These are phyloP conservation scores for Camponotus fellah DNA, from an alignment of 2,888 invertebrate species.

Conservation along the genomic window DNA sequence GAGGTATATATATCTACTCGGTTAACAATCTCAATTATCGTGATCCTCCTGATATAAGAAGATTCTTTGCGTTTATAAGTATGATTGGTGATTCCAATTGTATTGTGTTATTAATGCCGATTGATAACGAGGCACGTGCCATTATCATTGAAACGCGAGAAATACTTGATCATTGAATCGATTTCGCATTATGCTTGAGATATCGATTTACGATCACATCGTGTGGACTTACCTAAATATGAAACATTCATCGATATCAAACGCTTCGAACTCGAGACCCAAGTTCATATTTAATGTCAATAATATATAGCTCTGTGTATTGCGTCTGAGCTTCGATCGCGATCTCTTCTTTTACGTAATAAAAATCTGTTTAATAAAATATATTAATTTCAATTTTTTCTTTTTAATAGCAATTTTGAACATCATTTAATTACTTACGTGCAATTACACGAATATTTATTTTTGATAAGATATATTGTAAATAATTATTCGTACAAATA, in stretches of 20 bases:
- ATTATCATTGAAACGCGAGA: conserved; percentile 50
- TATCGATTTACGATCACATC: conserved; percentile 46
- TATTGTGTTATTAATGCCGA: conserved; percentile 30
- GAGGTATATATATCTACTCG: background rate
- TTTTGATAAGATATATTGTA: background rate
- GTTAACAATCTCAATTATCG: background rate
- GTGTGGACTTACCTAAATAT: conserved; percentile 48
- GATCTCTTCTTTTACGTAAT: background rate
- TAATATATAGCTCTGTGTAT: background rate
- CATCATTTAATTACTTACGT: background rate
- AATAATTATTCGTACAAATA: background rate
- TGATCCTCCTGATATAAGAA: background rate
- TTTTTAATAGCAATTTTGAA: background rate
- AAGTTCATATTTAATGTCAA: conserved; percentile 24
- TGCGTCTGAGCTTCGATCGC: conserved; percentile 1
- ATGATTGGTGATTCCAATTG: background rate
- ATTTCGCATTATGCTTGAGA: conserved; percentile 21
- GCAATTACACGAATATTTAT: background rate
- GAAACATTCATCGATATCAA: conserved; percentile 37
- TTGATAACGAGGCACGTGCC: conserved; percentile 46
- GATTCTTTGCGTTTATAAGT: background rate
- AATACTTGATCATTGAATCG: conserved; percentile 27
- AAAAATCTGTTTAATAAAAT: background rate
- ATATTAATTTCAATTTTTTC: background rate
- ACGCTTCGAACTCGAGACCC: conserved; percentile 16